phyloP scores from a whole-genome alignment of 2,797 vertebrate genomes.

The Rallus crepitans region DNA sequence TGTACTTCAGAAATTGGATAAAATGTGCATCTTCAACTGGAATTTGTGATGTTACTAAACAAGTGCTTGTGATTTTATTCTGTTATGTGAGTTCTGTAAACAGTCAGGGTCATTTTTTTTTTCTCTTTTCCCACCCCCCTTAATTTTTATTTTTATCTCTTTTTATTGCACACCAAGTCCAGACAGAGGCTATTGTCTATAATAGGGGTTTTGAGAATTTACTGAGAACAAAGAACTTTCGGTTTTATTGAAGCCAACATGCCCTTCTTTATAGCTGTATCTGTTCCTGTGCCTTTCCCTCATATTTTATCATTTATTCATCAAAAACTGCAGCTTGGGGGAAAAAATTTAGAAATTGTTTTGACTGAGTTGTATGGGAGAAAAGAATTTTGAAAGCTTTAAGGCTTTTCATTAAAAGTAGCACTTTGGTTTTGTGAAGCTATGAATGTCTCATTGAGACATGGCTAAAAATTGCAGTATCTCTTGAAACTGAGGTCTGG shows the following conservation, averaged over 20 bases:
- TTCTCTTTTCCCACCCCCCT: neutral
- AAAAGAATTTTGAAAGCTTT: neutral
- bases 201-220: neutral
- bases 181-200: neutral
- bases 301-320: constrained; percentile 36
- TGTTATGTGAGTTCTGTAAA: neutral
- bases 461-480: neutral
- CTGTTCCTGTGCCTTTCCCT: neutral
- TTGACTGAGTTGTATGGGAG: neutral
- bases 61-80: neutral
- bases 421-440: neutral
- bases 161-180: neutral
- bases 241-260: neutral
- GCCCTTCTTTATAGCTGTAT: neutral
- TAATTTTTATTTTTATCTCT: neutral
- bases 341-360: neutral
- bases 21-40: neutral
- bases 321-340: neutral
- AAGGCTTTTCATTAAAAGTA: neutral
- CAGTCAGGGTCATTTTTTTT: neutral
- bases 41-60: neutral
- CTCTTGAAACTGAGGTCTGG: neutral
- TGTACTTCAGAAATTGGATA: neutral
- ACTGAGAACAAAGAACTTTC: neutral
- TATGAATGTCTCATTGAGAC: neutral